Evolutionary conservation across 2,797 vertebrate genomes (phyloP).

Genomic region (Sebastes ruberrimus): DNA sequence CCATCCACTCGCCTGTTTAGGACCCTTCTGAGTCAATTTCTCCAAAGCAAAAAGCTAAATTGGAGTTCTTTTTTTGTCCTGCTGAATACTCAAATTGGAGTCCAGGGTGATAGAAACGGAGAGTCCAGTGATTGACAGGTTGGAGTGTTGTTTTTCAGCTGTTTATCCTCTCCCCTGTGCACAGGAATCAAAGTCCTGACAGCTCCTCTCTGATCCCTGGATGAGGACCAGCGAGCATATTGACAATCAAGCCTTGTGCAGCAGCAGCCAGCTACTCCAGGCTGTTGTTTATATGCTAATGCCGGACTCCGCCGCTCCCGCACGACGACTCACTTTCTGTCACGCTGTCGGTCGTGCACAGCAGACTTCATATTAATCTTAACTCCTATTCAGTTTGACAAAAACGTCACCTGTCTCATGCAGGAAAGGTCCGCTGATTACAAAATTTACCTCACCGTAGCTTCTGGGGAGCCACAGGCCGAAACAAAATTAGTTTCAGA

Average conservation of each 20-base stretch:
- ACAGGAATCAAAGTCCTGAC: conserved; percentile 69
- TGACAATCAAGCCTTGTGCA: conserved; percentile 58
- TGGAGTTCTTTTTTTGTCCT: conserved; percentile 3
- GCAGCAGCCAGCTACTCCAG: conserved; percentile 38
- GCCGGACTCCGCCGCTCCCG: conserved; percentile 32
- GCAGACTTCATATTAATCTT: conserved; percentile 27
- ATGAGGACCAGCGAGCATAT: conserved; percentile 73
- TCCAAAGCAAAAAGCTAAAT: conserved; percentile 1
- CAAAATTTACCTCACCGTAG: conserved; percentile 13
- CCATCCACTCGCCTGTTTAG: neutral
- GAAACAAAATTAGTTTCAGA: conserved; percentile 37
- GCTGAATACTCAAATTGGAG: conserved; percentile 29
- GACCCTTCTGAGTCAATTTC: conserved; percentile 19
- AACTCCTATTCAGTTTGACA: conserved; percentile 25
- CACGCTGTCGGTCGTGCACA: neutral
- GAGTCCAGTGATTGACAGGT: conserved; percentile 53
- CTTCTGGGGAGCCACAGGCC: conserved; percentile 9
- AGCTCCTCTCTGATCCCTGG: conserved; percentile 65
- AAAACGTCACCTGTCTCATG: conserved; percentile 21
- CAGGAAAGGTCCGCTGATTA: conserved; percentile 20
- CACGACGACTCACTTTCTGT: conserved; percentile 21
- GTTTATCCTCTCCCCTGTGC: conserved; percentile 64
- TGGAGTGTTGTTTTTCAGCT: conserved; percentile 62
- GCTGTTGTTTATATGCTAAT: conserved; percentile 73
- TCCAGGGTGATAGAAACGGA: conserved; percentile 28